Percentiles rank a stretch among this genome's conserved stretches.
These are phyloP conservation scores for Alcedo atthis DNA, from an alignment of 2,797 vertebrate genomes.

Conservation along the genomic window DNA sequence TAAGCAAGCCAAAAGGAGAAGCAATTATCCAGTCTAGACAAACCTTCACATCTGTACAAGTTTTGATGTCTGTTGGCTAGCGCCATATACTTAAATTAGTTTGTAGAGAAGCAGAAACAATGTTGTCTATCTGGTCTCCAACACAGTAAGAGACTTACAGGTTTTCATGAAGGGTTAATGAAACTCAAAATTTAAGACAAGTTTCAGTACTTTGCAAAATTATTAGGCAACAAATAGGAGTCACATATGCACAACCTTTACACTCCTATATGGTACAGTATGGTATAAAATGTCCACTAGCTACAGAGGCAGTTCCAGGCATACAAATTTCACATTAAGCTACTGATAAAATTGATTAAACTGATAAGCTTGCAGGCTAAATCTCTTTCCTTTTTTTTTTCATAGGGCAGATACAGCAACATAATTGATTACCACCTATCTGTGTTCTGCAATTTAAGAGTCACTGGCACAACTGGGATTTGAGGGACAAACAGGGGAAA, in stretches of 20 bases:
- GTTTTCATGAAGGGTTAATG: neutral
- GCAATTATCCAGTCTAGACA: conserved; percentile 54
- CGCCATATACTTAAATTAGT: conserved; percentile 33
- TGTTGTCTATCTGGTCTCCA: neutral
- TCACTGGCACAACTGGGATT: neutral
- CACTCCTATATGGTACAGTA: fast-evolving
- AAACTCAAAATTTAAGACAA: neutral
- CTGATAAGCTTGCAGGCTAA: neutral
- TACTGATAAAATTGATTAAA: neutral
- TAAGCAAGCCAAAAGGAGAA: conserved; percentile 42
- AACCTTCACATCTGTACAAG: conserved; percentile 42
- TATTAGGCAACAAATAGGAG: neutral
- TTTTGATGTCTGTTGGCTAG: neutral
- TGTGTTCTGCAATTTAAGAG: neutral
- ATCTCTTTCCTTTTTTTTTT: neutral
- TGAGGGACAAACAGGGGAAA: neutral
- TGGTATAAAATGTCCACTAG: neutral
- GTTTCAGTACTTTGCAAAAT: neutral
- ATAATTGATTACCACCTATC: neutral
- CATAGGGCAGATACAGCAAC: neutral
- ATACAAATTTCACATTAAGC: neutral
- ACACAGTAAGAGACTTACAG: fast-evolving
- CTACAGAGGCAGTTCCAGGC: neutral
- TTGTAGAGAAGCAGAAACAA: neutral
- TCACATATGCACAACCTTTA: neutral